A percentile compares a stretch with the other conserved stretches of the same genome.
phyloP scores from a whole-genome alignment of 2,888 invertebrate species.

The Caenorhabditis sp. region DNA sequence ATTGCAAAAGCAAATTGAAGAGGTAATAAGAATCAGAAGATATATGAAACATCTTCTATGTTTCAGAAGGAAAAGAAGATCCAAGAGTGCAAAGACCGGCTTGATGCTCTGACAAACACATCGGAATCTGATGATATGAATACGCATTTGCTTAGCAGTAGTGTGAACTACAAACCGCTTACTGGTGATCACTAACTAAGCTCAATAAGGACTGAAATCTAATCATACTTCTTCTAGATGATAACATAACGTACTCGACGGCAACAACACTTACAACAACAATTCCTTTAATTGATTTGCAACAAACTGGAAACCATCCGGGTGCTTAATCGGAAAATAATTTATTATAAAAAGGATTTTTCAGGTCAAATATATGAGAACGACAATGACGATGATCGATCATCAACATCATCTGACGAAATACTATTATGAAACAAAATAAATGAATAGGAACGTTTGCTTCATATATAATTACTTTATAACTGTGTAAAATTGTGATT shows the following conservation, averaged over 20 bases:
- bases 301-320: conserved; percentile 66
- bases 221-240: conserved; percentile 59
- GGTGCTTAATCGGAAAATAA: too few relatives aligned
- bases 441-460: too few relatives aligned
- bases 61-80: conserved; percentile 73
- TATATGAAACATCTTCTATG: background rate
- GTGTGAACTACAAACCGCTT: conserved; percentile 25
- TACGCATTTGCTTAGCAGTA: conserved; percentile 32
- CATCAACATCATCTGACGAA: conserved; percentile 72
- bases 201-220: too few relatives aligned
- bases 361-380: conserved; percentile 68
- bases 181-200: conserved; percentile 19
- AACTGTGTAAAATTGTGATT: conserved; percentile 61
- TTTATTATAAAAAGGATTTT: too few relatives aligned
- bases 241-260: conserved; percentile 68
- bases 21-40: conserved; percentile 60
- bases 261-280: conserved; percentile 74
- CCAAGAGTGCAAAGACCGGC: conserved; percentile 67
- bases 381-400: conserved; percentile 58
- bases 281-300: conserved; percentile 74
- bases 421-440: conserved; percentile 69
- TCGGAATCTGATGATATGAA: conserved; percentile 51
- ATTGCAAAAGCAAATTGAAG: conserved; percentile 91
- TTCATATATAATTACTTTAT: conserved; percentile 1
- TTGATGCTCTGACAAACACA: conserved; percentile 49